Base-by-base conservation (phyloP, 2,797 vertebrate genomes). In the Eulemur coronatus region DNA sequence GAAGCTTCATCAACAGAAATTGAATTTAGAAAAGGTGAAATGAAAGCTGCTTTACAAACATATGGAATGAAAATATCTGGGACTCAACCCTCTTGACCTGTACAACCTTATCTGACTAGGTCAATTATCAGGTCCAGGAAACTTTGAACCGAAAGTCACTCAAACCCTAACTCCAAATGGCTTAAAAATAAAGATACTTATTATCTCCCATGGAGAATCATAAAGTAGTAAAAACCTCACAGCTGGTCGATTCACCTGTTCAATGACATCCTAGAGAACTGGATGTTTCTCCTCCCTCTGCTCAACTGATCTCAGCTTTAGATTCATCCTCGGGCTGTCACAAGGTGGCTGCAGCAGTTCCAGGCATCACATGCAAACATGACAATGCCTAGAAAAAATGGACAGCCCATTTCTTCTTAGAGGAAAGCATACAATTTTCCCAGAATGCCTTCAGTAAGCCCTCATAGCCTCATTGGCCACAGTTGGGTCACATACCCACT, bases 1-100 rank as follows among this genome's bases (percentile, higher is more conserved):
- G 57, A 85, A 82, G 20, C 2, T 24, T 55, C 70, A 17, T 57
- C 84, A 96, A 95, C 46, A 48, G 80, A 96, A 95, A 94, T 33
- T 46, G 59, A 87, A 67, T 79, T 50, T 59, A 79, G 81, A 95
- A 22, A 52, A 86, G 22, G n/a, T 26, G 0, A 80, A 87, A 57
- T 5, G 3, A 89, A 89, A 63, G 38, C n/a, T 7, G 30, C 43
- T 84, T 48, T 92, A 48, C 69, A 87, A 61, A 33, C 41, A 52
- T 0, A 13, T 43, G 75, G 22, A 84, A 48, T 24, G n/a, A 69
- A 87, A 89, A 46, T 26, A 72, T 30, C 13, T 61, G 81, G 6
- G 82, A 75, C 38, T 52, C 20, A n/a, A 24, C 26, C 50, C n/a
- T 59, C 43, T 41, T n/a, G 63, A 57, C 30, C 28, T 46, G 61